Evolutionary conservation across 2,113 vertebrate species (phyloP).

Genomic region (Trogon melanurus): DNA sequence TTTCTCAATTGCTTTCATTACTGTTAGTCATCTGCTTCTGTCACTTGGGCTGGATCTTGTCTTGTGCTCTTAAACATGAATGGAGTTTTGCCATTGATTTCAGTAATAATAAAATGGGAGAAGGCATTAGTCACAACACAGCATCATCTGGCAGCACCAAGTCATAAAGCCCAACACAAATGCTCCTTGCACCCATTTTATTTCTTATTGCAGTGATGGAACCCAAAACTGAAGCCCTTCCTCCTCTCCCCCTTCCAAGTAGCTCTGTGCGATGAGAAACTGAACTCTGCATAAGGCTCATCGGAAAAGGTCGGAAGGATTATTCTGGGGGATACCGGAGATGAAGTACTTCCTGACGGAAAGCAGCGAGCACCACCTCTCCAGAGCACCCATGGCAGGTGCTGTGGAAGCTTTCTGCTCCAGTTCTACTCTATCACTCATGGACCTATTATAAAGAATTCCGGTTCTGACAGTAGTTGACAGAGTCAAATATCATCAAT

Average conservation of each 20-base stretch:
- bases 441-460: not conserved
- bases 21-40: not conserved
- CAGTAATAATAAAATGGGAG: not conserved
- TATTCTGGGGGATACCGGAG: not conserved
- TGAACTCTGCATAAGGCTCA: not conserved
- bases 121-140: not conserved
- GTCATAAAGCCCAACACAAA: not conserved
- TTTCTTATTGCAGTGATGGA: not conserved
- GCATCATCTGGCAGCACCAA: not conserved
- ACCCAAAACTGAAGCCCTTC: not conserved
- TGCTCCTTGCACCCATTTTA: not conserved
- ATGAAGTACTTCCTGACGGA: not conserved
- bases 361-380: not conserved
- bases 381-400: not conserved
- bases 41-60: not conserved
- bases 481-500: not conserved
- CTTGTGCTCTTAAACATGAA: not conserved
- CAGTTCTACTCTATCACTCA: not conserved
- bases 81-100: slow-evolving; percentile 22
- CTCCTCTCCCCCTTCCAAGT: not conserved
- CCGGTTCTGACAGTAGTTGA: not conserved
- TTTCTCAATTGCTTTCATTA: slow-evolving; percentile 12
- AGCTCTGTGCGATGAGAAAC: not conserved
- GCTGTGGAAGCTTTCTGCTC: not conserved
- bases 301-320: not conserved